Conservation (phyloP, 2,113 vertebrate species). For the Oxyruncus cristatus region DNA sequence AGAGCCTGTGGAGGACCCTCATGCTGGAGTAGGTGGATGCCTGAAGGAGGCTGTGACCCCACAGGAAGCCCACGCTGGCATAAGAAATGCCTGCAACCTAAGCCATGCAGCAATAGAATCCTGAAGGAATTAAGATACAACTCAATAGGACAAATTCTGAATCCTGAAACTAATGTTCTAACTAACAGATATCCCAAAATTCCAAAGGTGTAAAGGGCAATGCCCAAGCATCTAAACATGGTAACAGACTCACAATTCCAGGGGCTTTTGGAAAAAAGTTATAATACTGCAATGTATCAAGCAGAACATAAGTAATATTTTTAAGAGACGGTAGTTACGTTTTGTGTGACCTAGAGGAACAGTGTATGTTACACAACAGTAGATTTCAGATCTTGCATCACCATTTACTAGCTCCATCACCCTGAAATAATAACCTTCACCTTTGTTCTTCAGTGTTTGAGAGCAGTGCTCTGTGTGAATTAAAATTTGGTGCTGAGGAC, state of each 20-base stretch:
- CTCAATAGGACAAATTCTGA: background rate
- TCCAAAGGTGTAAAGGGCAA: background rate
- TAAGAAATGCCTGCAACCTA: background rate
- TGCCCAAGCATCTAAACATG: background rate
- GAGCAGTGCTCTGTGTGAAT: background rate
- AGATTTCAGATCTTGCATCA: background rate
- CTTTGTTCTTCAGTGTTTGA: background rate
- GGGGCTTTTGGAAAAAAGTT: background rate
- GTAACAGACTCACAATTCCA: background rate
- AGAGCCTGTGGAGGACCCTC: background rate
- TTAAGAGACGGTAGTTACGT: background rate
- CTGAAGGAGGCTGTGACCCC: background rate
- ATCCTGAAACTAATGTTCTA: background rate
- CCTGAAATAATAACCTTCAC: background rate
- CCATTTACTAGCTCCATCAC: background rate
- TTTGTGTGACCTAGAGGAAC: background rate
- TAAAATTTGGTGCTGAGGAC: background rate
- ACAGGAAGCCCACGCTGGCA: background rate
- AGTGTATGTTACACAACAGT: background rate
- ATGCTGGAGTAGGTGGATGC: background rate
- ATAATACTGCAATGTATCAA: background rate
- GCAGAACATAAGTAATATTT: background rate
- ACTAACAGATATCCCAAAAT: background rate
- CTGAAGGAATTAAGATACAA: background rate
- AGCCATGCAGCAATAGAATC: background rate